Evolutionary conservation across 2,888 invertebrate genomes (phyloP), one percentile per base, ranked within the genome.

Genomic region (Brenthis daphne): DNA sequence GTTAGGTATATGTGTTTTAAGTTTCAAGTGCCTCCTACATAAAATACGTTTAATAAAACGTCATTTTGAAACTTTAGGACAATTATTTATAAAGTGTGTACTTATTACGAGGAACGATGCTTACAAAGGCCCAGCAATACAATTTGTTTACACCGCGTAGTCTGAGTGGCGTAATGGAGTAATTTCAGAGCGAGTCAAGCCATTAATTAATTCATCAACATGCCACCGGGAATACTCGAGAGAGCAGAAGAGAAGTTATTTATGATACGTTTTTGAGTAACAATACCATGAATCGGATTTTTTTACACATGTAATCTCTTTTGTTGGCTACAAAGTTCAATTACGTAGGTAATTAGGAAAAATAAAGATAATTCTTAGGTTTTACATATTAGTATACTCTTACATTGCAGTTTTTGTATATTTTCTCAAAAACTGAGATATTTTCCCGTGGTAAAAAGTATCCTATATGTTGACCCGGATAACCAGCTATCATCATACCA

Each of bases 161-260:
- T 65, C 65, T 37, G 67, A 68, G 64, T 64, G 48, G 33, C 57
- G 53, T 71, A 57, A 65, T 63, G 61, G 37, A 56, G 71, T 71
- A 68, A 71, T 71, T 65, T 71, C 71, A 48, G 51, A 57, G 57
- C 65, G 68, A 63, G 57, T 68, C 68, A 64, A 68, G 57, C 71
- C 68, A 65, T 68, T 70, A 68, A 65, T 57, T 71, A 68, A 65
- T 57, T 71, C 65, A 50, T 68, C 68, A 71, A 71, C 68, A 65
- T 68, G 55, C 71, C 71, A 57, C 63, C 43, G 63, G 68, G 63
- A 55, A 68, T 55, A 29, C 57, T 53, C 43, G 53, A 53, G 37
- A 63, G 51, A 12, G 12, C 51, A 14, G 61, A 3, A 16, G 37
- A 24, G 43, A 24, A 43, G 14, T 37, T 37, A 37, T 63, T 53